Evolutionary conservation across 2,113 vertebrate genomes (phyloP).

Genomic region (Capricornis sumatraensis): DNA sequence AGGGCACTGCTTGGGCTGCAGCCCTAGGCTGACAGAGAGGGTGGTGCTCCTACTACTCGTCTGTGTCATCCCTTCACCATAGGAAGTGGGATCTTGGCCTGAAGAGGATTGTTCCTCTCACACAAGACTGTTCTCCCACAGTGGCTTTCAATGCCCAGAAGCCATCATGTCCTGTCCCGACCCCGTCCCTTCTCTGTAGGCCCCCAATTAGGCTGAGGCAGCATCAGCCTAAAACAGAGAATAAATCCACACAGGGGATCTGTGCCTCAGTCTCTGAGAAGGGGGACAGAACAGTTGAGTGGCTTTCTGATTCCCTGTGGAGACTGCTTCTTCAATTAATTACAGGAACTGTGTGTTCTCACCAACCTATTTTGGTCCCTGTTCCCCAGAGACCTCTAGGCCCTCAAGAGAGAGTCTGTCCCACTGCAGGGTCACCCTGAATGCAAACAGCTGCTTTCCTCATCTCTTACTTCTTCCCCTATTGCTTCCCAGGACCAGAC

Average conservation of each 20-base stretch:
- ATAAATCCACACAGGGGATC: background rate
- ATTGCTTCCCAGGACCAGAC: background rate
- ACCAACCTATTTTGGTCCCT: background rate
- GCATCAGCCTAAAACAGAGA: background rate
- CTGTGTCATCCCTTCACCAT: background rate
- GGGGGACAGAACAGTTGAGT: background rate
- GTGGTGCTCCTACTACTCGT: background rate
- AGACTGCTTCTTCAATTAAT: background rate
- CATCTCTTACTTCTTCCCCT: background rate
- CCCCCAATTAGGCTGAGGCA: background rate
- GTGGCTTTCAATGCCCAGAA: background rate
- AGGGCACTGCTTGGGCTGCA: background rate
- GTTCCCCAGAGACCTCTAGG: background rate
- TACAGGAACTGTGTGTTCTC: conserved; percentile 42
- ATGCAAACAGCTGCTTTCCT: background rate
- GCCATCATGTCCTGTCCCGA: background rate
- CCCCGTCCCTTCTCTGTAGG: background rate
- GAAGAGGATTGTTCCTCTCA: background rate
- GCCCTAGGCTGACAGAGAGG: background rate
- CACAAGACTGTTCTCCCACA: too few species aligned
- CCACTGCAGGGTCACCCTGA: background rate
- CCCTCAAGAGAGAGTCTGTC: background rate
- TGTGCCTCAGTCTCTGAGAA: background rate
- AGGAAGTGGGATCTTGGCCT: background rate
- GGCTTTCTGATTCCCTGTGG: background rate